Conservation (phyloP, 2,888 invertebrate genomes). For the Euplagia quadripunctaria region DNA sequence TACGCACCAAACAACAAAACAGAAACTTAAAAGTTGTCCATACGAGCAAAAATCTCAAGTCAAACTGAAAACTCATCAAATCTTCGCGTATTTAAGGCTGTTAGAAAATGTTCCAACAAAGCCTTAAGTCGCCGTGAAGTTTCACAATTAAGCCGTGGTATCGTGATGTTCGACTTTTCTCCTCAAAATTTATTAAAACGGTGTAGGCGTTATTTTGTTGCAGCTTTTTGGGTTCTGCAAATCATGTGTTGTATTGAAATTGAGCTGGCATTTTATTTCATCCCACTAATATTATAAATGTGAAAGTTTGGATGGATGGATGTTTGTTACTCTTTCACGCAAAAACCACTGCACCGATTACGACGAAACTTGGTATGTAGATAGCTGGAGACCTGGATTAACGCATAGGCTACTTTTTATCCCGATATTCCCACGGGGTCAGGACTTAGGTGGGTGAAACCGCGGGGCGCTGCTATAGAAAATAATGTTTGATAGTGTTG, state of each 20-base stretch:
- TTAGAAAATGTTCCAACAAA: constrained; percentile 58
- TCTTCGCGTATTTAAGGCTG: constrained; percentile 53
- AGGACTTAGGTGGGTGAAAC: too few relatives aligned
- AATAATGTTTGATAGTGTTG: too few relatives aligned
- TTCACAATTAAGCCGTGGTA: constrained; percentile 65
- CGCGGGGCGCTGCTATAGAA: too few relatives aligned
- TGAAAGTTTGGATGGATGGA: too few relatives aligned
- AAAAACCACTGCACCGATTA: too few relatives aligned
- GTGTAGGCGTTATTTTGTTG: constrained; percentile 56
- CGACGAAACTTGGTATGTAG: too few relatives aligned
- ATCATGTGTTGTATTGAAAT: not conserved
- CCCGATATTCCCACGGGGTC: too few relatives aligned
- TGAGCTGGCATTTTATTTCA: not conserved
- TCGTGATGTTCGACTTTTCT: constrained; percentile 49
- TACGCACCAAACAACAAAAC: not conserved
- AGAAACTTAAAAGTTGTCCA: constrained; percentile 23
- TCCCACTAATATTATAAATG: too few relatives aligned
- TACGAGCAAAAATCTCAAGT: constrained; percentile 34
- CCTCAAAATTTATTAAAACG: constrained; percentile 66
- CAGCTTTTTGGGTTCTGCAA: constrained; percentile 31
- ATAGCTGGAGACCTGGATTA: too few relatives aligned
- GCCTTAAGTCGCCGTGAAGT: constrained; percentile 60
- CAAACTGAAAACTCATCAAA: constrained; percentile 54
- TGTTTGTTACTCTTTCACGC: too few relatives aligned
- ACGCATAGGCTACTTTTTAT: too few relatives aligned